These are phyloP conservation scores for Athetis lepigone DNA, from an alignment of 2,888 invertebrate genomes.

Conservation along the genomic window DNA sequence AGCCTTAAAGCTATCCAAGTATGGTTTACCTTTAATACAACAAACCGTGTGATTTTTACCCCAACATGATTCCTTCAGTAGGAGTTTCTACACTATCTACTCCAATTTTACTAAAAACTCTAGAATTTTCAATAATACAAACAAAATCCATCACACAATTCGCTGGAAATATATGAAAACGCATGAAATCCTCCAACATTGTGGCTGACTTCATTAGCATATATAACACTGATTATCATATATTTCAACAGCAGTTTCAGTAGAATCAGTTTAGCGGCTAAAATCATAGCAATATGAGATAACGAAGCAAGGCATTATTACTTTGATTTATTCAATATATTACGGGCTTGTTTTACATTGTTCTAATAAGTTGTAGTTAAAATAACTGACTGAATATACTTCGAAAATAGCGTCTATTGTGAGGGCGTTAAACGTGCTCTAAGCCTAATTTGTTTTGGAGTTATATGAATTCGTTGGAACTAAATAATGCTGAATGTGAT, in stretches of 20 bases:
- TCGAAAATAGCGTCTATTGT: too few relatives aligned
- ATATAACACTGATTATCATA: slow-evolving; percentile 66
- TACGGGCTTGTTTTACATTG: not conserved
- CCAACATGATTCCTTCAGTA: too few relatives aligned
- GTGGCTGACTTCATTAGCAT: slow-evolving; percentile 66
- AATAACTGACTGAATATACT: too few relatives aligned
- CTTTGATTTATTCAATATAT: not conserved
- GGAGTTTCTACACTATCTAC: too few relatives aligned
- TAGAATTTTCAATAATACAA: slow-evolving; percentile 19
- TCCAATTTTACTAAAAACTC: slow-evolving; percentile 1
- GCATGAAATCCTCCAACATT: slow-evolving; percentile 48
- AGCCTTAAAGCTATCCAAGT: too few relatives aligned
- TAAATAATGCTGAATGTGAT: too few relatives aligned
- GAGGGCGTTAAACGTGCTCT: too few relatives aligned
- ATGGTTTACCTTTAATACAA: too few relatives aligned
- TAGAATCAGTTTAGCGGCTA: slow-evolving; percentile 48
- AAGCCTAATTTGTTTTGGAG: too few relatives aligned
- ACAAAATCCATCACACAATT: slow-evolving; percentile 18
- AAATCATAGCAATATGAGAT: slow-evolving; percentile 30
- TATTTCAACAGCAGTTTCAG: slow-evolving; percentile 58
- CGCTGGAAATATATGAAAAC: slow-evolving; percentile 54
- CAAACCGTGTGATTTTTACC: too few relatives aligned
- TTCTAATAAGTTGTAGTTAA: too few relatives aligned
- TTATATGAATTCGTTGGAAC: too few relatives aligned
- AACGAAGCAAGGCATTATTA: slow-evolving; percentile 9